Base-by-base conservation (phyloP, 2,113 vertebrate genomes). In the Xerus inauris region DNA sequence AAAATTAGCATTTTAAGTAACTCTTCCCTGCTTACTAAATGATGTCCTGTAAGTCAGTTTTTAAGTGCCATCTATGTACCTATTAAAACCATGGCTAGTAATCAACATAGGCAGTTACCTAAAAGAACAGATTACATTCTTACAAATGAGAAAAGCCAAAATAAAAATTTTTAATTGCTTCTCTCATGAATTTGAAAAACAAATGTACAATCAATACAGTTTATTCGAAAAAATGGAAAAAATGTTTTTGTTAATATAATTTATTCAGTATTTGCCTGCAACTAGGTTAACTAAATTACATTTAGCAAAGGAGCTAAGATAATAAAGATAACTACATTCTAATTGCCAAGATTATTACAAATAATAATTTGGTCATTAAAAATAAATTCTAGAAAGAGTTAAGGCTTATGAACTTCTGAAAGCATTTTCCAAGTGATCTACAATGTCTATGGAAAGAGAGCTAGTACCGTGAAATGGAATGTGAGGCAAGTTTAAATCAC, bases 361-460 rank as follows among this genome's bases (percentile, higher is more conserved):
- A 89, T 87, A 87, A 87, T 93, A 30, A 81, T 95, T 89, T 79
- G 28, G 17, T 76, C 84, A 19, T 24, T 40, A 26, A 90, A 64
- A 90, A 64, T n/a, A 93, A 86, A 90, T 42, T 76, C 24, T 79
- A 57, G 13, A 89, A 89, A 87, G 19, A 40, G 8, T 35, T 17
- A 87, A 87, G 86, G 16, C 30, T 94, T 92, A 49, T 54, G 12
- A 45, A 79, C 91, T 64, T 64, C 73, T 97, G 67, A 89, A 91
- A 89, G 26, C 26, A 85, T 69, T 73, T 96, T 84, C 94, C 40
- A 87, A 93, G 57, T 95, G 72, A 95, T 93, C 72, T 85, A 93
- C 40, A 85, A 32, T 62, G 30, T 89, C 76, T 87, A 17, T 76
- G 40, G 67, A 89, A 94, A 30, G 38, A 94, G 40, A 80, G 6